Evolutionary conservation across 1,140 invertebrate species (phyloP).

Genomic region (Drosophila lacertosa): DNA sequence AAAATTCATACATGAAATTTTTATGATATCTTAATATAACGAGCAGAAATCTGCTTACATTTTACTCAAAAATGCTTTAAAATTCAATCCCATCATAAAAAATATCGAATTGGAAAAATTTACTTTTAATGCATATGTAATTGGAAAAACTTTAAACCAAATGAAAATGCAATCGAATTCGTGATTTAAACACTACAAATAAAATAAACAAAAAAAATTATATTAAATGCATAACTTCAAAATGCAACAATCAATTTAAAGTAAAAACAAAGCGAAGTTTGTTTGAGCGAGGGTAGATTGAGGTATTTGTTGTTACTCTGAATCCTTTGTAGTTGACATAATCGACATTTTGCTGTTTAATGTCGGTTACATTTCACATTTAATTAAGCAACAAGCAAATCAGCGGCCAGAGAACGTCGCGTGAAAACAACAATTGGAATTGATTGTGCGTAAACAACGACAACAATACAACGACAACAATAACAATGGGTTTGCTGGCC

Average conservation of each 20-base stretch:
- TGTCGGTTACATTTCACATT: conserved; percentile 18
- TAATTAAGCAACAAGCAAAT: conserved; percentile 37
- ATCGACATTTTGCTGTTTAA: conserved; percentile 1
- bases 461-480: neutral
- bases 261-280: neutral
- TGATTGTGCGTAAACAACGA: conserved; percentile 46
- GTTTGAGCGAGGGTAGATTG: neutral
- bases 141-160: too few relatives aligned
- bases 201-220: too few relatives aligned
- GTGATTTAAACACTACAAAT: too few relatives aligned
- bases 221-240: neutral
- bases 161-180: too few relatives aligned
- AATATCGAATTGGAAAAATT: too few relatives aligned
- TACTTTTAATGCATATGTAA: too few relatives aligned
- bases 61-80: too few relatives aligned
- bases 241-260: neutral
- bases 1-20: too few relatives aligned
- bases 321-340: conserved; percentile 2
- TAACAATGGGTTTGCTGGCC: too few relatives aligned
- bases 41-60: too few relatives aligned
- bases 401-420: conserved; percentile 10
- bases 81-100: too few relatives aligned
- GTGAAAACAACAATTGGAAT: conserved; percentile 46
- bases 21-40: too few relatives aligned
- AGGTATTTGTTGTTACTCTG: neutral